phyloP scores from a whole-genome alignment of 2,888 invertebrate genomes.

The Selenia dentaria region DNA sequence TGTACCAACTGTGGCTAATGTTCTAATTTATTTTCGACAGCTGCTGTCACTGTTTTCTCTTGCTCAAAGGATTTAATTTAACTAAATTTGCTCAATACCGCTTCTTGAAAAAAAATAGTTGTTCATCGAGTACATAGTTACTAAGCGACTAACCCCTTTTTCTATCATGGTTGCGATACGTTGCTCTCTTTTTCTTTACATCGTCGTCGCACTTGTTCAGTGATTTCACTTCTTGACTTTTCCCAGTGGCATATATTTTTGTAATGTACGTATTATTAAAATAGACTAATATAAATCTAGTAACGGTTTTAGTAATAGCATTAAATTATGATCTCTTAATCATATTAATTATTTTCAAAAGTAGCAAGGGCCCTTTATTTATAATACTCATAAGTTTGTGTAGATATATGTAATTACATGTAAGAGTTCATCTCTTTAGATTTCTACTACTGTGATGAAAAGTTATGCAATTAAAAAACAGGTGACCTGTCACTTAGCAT shows the following conservation, averaged over 20 bases:
- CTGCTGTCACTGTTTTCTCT: conserved; percentile 71
- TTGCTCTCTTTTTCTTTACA: conserved; percentile 31
- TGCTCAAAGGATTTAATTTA: conserved; percentile 79
- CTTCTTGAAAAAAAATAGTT: conserved; percentile 44
- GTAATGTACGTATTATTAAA: conserved; percentile 66
- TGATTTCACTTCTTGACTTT: conserved; percentile 48
- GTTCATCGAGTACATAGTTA: conserved; percentile 9
- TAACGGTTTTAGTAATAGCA: conserved; percentile 72
- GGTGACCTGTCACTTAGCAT: conserved; percentile 33
- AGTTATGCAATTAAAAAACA: conserved; percentile 36
- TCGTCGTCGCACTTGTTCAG: conserved; percentile 49
- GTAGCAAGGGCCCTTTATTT: conserved; percentile 74
- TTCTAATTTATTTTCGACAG: conserved; percentile 63
- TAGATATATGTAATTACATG: conserved; percentile 61
- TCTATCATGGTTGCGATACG: conserved; percentile 16
- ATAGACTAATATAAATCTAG: conserved; percentile 81
- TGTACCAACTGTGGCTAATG: conserved; percentile 50
- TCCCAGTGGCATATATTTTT: conserved; percentile 75
- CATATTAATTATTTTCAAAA: conserved; percentile 82
- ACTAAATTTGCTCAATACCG: conserved; percentile 80
- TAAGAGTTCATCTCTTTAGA: conserved; percentile 55
- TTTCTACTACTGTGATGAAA: conserved; percentile 59
- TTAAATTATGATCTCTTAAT: conserved; percentile 85
- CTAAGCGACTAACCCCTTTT: conserved; percentile 16
- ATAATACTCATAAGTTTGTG: conserved; percentile 83